phyloP scores from a whole-genome alignment of 2,113 vertebrate genomes.

The Atlantisia rogersi region DNA sequence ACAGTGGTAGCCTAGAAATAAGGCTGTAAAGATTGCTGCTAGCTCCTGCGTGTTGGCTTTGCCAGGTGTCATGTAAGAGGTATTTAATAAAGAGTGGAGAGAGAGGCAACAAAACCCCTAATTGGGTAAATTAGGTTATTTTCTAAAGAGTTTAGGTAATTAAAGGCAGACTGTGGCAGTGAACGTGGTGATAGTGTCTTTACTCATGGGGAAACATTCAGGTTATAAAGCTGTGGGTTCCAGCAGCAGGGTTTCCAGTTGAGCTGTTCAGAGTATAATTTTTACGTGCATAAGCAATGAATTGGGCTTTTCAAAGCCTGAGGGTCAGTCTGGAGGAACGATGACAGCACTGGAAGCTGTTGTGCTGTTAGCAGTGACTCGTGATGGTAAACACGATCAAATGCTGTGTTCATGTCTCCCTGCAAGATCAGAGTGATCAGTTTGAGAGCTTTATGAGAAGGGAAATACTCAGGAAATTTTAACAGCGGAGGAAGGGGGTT shows the following conservation, averaged over 20 bases:
- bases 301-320: not conserved
- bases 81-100: not conserved
- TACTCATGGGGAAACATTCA: not conserved
- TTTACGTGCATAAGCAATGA: not conserved
- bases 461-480: not conserved
- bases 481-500: not conserved
- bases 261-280: not conserved
- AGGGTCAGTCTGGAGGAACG: not conserved
- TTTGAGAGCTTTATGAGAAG: not conserved
- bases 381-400: not conserved
- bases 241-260: not conserved
- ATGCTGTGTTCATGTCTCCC: not conserved
- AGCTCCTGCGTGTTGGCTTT: not conserved
- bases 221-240: not conserved
- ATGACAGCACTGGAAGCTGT: not conserved
- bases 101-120: not conserved
- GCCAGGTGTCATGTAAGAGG: not conserved
- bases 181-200: not conserved
- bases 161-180: not conserved
- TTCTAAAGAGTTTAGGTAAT: not conserved
- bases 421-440: not conserved
- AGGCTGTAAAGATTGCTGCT: not conserved
- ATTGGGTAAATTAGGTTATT: not conserved
- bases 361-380: not conserved
- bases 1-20: not conserved